Evolutionary conservation across 2,888 invertebrate species (phyloP), one percentile per base, ranked within the genome.

Genomic region (Andrena hattorfiana): DNA sequence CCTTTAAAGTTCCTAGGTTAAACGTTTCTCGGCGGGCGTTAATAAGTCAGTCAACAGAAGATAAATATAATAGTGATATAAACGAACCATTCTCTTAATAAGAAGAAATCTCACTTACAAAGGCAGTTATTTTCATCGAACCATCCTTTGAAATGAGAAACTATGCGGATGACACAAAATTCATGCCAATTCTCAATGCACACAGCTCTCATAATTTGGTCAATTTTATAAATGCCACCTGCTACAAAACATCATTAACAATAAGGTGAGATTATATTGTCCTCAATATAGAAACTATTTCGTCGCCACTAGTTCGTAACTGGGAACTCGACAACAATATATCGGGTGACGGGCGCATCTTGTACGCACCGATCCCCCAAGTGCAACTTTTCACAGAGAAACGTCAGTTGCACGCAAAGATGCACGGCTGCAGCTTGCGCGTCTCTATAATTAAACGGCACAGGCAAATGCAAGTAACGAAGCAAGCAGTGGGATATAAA

Each of bases 391-490:
- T 72, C 28, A 49, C n/a, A n/a, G 59, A 42, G 16, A 72, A 63
- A 77, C 59, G 68, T 73, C 69, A 59, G 66, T n/a, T 42, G 13
- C 23, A 7, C 42, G 42, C 59, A 20, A 48, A 67, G 63, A 68
- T 69, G 67, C 60, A 49, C 59, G 28, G 20, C 23, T 30, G 64
- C 54, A 71, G 42, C 66, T 62, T 20, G 56, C 7, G 56, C 32
- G 42, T 56, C 54, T 68, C 69, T 72, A 71, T 77, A 77, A 77
- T 73, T 69, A 73, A 81, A 81, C 59, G 59, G 30, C 28, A 63
- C 26, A 16, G 4, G 72, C 49, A 69, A 69, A 81, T 68, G 77
- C 59, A 77, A 49, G 77, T 64, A 81, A 72, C 63, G 81, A 81
- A 51, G 72, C 67, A 68, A 60, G 60, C 32, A 59, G 32, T 13